Percentiles rank a stretch among this genome's conserved stretches.
Evolutionary conservation across 2,797 vertebrate species (phyloP).

Genomic region (Nannoperca australis): DNA sequence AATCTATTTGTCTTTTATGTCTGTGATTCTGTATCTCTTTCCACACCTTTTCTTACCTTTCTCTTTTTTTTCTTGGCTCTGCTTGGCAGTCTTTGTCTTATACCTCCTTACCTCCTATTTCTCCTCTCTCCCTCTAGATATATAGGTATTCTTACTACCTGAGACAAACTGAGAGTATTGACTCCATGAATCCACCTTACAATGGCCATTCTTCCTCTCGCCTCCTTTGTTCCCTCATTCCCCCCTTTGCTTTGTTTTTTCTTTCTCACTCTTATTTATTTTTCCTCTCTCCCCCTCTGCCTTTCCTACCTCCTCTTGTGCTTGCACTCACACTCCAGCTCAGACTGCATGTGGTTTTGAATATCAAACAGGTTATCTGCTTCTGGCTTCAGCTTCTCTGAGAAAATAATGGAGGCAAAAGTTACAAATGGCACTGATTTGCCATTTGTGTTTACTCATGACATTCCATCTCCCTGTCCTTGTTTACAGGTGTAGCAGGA

Average conservation of each 20-base stretch:
- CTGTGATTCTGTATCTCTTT: constrained; percentile 26
- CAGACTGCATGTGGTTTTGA: constrained; percentile 58
- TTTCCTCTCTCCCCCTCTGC: constrained; percentile 20
- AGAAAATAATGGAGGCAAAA: constrained; percentile 57
- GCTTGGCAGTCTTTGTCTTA: constrained; percentile 28
- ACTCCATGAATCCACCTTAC: constrained; percentile 67
- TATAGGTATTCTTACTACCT: constrained; percentile 59
- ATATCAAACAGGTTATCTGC: constrained; percentile 70
- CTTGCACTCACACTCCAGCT: constrained; percentile 39
- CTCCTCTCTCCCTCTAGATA: constrained; percentile 42
- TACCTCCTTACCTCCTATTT: neutral
- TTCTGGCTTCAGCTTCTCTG: constrained; percentile 37
- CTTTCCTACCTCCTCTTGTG: constrained; percentile 34
- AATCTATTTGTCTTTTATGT: constrained; percentile 35
- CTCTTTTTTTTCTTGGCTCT: neutral
- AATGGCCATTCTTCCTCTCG: constrained; percentile 53
- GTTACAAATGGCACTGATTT: constrained; percentile 64
- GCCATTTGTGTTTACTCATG: constrained; percentile 36
- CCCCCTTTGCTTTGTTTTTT: constrained; percentile 23
- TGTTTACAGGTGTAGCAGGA: neutral
- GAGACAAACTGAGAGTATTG: constrained; percentile 67
- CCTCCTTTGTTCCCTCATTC: constrained; percentile 42
- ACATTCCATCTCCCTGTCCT: neutral
- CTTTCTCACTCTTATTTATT: constrained; percentile 24
- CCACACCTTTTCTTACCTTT: neutral